Evolutionary conservation across 2,797 vertebrate species (phyloP).

Genomic region (Crocodylus rhombifer): DNA sequence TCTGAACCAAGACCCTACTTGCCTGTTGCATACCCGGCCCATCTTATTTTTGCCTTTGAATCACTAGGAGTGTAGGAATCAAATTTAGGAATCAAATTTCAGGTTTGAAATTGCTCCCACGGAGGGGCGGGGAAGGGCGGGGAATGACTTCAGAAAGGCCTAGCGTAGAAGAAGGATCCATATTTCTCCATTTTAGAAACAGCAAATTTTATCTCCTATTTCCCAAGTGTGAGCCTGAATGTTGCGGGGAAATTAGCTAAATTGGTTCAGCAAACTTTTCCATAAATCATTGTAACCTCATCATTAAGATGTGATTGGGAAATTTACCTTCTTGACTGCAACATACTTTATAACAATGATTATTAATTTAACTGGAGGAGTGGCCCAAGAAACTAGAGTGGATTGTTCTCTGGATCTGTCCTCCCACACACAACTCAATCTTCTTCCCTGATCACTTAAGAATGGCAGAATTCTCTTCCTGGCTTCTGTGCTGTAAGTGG

Average conservation of each 20-base stretch:
- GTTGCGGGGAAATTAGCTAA: constrained; percentile 57
- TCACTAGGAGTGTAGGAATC: constrained; percentile 50
- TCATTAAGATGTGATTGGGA: constrained; percentile 43
- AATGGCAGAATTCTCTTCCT: constrained; percentile 53
- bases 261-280: constrained; percentile 34
- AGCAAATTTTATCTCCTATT: not conserved
- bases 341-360: constrained; percentile 66
- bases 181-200: constrained; percentile 71
- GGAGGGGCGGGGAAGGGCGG: not conserved
- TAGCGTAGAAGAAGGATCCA: constrained; percentile 61
- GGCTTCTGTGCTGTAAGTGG: constrained; percentile 51
- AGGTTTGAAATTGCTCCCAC: constrained; percentile 27
- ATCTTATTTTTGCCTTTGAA: constrained; percentile 64
- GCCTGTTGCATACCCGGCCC: constrained; percentile 35
- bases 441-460: not conserved
- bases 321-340: not conserved
- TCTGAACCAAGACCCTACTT: constrained; percentile 16
- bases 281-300: constrained; percentile 47
- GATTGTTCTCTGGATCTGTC: constrained; percentile 67
- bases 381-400: constrained; percentile 60
- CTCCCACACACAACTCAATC: constrained; percentile 70
- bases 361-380: constrained; percentile 73
- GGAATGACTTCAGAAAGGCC: constrained; percentile 56
- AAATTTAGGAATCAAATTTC: constrained; percentile 56
- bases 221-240: constrained; percentile 49